Conservation (phyloP, 2,113 vertebrate species). For the Emberiza fucata region DNA sequence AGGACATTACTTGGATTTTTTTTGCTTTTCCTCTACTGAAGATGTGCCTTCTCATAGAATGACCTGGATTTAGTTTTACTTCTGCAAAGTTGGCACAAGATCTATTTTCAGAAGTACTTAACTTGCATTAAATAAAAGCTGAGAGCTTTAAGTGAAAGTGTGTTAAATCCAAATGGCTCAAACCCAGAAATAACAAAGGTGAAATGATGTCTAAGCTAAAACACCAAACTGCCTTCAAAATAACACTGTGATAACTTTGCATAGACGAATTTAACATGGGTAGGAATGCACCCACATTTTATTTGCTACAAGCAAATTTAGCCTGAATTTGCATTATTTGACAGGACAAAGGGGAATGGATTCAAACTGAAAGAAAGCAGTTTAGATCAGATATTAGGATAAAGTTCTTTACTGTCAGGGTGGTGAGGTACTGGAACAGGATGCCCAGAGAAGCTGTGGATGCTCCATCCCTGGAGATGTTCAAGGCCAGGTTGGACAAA, state of each 20-base stretch:
- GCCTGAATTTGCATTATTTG: background rate
- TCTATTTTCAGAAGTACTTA: background rate
- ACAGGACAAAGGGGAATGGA: background rate
- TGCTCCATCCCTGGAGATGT: background rate
- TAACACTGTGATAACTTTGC: background rate
- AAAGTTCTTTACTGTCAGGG: background rate
- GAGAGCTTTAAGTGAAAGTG: background rate
- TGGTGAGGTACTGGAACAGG: background rate
- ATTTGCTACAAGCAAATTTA: background rate
- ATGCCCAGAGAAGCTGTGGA: background rate
- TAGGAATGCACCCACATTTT: background rate
- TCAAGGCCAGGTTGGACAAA: background rate
- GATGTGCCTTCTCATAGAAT: background rate
- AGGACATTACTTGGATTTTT: background rate
- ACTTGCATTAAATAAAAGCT: background rate
- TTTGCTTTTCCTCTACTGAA: background rate
- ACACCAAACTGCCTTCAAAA: background rate
- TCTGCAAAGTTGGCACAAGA: background rate
- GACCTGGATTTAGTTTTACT: background rate
- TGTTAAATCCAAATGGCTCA: background rate
- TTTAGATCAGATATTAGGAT: background rate
- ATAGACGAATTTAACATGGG: background rate
- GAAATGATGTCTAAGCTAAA: background rate
- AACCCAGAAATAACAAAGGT: background rate
- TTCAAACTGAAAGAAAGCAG: background rate